phyloP scores from a whole-genome alignment of 1,140 invertebrate species.

The Apis laboriosa region DNA sequence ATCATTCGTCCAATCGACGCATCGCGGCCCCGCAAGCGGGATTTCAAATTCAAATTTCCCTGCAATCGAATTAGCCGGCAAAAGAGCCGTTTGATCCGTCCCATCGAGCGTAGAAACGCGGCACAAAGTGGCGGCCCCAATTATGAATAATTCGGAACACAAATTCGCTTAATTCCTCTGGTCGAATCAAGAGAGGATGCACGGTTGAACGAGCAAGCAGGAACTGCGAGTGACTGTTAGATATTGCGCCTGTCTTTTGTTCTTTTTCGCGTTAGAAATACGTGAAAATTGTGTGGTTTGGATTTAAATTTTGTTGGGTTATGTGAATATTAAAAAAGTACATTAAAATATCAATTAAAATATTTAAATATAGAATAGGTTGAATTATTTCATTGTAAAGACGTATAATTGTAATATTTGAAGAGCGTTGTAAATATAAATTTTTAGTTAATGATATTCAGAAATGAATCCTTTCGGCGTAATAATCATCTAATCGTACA shows the following conservation, averaged over 20 bases:
- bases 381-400: too few species aligned
- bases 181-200: slow-evolving; percentile 36
- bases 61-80: slow-evolving; percentile 78
- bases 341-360: too few species aligned
- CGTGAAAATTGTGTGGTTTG: background rate
- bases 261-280: background rate
- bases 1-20: slow-evolving; percentile 60
- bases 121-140: slow-evolving; percentile 69
- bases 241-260: slow-evolving; percentile 16
- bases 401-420: too few species aligned
- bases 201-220: slow-evolving; percentile 9
- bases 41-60: slow-evolving; percentile 79
- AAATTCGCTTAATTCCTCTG: slow-evolving; percentile 74
- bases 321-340: too few species aligned
- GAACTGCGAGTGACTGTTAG: slow-evolving; percentile 20
- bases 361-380: too few species aligned
- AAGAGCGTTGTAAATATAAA: too few species aligned
- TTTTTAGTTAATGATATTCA: too few species aligned
- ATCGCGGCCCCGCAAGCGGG: slow-evolving; percentile 52
- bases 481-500: too few species aligned
- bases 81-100: slow-evolving; percentile 79
- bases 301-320: too few species aligned
- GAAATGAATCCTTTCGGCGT: too few species aligned
- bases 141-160: slow-evolving; percentile 77
- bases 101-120: slow-evolving; percentile 53